Conservation (phyloP, 30 jellyfish, hydroid and myxozoan species). For the Cassiopea andromeda region DNA sequence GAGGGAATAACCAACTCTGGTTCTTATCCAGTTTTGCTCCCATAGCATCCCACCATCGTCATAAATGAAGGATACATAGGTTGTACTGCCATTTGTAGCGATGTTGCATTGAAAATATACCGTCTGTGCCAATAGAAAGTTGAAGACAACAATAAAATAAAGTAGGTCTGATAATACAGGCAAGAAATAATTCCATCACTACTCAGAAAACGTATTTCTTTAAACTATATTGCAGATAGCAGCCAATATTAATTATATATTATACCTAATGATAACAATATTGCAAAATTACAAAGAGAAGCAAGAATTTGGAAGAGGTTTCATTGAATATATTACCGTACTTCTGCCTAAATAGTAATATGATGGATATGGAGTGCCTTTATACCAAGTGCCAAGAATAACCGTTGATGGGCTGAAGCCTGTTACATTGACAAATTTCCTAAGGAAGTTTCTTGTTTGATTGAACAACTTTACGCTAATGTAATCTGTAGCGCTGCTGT, state of each 20-base stretch:
- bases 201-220: too few relatives aligned
- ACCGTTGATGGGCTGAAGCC: conserved; percentile 31
- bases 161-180: neutral
- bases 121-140: neutral
- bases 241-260: too few relatives aligned
- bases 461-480: conserved; percentile 28
- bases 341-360: conserved; percentile 5
- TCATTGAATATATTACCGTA: conserved; percentile 8
- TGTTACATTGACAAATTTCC: conserved; percentile 30
- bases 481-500: conserved; percentile 7
- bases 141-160: neutral
- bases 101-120: conserved; percentile 60
- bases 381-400: conserved; percentile 52
- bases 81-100: conserved; percentile 42
- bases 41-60: conserved; percentile 64
- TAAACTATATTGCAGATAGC: too few relatives aligned
- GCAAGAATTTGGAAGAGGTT: too few relatives aligned
- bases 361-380: neutral
- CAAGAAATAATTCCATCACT: too few relatives aligned
- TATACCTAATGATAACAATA: too few relatives aligned
- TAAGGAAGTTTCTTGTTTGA: conserved; percentile 34
- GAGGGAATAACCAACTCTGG: conserved; percentile 8
- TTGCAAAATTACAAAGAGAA: too few relatives aligned
- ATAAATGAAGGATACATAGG: conserved; percentile 43
- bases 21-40: conserved; percentile 49